phyloP scores from a whole-genome alignment of 2,113 vertebrate species.

The Spizaetus ornatus region DNA sequence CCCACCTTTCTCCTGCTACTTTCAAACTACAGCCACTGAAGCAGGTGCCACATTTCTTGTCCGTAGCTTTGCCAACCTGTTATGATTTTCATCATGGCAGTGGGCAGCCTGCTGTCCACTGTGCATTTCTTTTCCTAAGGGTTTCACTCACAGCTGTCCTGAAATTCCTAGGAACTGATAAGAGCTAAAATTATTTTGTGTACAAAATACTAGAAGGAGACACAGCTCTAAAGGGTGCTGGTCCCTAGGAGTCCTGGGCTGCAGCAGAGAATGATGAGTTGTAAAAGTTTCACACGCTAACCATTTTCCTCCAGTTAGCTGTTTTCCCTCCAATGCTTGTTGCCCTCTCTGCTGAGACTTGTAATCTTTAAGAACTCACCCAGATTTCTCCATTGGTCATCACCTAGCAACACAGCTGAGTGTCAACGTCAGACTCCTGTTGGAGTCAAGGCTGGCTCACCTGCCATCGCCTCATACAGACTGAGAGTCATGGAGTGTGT shows the following conservation, averaged over 20 bases:
- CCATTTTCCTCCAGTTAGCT: not conserved
- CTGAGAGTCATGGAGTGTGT: rapidly evolving
- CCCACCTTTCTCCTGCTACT: not conserved
- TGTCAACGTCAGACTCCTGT: not conserved
- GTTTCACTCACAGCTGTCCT: not conserved
- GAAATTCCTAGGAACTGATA: not conserved
- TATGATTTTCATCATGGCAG: not conserved
- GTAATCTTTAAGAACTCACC: not conserved
- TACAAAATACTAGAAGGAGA: not conserved
- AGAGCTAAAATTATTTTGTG: not conserved
- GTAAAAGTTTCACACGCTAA: not conserved
- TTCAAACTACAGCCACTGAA: not conserved
- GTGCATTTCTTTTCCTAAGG: not conserved
- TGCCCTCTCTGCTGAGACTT: not conserved
- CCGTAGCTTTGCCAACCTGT: not conserved
- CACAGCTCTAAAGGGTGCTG: not conserved
- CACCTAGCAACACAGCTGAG: not conserved
- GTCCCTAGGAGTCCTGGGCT: not conserved
- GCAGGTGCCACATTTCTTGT: not conserved
- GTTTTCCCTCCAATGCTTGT: not conserved
- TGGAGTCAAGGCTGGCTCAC: not conserved
- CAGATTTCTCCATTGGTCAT: not conserved
- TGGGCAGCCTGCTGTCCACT: not conserved
- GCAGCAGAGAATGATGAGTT: not conserved
- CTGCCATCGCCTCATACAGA: not conserved